Evolutionary conservation across 2,113 vertebrate species (phyloP), one percentile per base, ranked within the genome.

Genomic region (Gadus chalcogrammus): DNA sequence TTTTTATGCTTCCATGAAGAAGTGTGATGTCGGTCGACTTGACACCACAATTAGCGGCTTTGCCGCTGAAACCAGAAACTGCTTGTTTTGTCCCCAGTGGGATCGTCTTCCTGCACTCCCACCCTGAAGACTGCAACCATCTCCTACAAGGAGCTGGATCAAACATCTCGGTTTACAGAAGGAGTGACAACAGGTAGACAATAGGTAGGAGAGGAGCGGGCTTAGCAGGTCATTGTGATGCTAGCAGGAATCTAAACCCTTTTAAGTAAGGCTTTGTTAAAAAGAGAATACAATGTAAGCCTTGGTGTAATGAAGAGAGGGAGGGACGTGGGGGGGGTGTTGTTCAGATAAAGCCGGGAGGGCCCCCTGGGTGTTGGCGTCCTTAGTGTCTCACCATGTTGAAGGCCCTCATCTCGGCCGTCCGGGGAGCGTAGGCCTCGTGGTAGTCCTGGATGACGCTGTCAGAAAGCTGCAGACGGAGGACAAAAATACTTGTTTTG

Each of bases 401-500:
- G 84, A 99, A 99, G 72, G 96, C 96, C 78, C 94, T 92, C 87
- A 99, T 93, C 72, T 99, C 97, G 67, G 83, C 90, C 91, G 91
- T 93, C 79, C 96, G 91, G 24, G 90, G 88, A 31, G 82, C 89
- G 88, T 95, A 94, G 24, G 87, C 87, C 82, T 96, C 88, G 3
- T 94, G 92, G 88, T 96, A 98, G 68, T 85, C 87, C 91, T 94
- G 91, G 90, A 98, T 93, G 74, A 84, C 81, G 48, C 75, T 70
- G 82, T 97, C 95, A 27, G 93, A 88, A 16, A 93, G 87, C 90
- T 92, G 75, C 16, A 53, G 53, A 16, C 31, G 64, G 17, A 35
- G 6, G 2, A 24, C 2, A 24, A 24, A 24, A 24, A 24, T 24
- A 24, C 24, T 24, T 24, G 31, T 35, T 35, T 35, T 35, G 31